A percentile compares a stretch with the other conserved stretches of the same genome.
phyloP scores from a whole-genome alignment of 2,113 vertebrate genomes.

The Burhinus oedicnemus region DNA sequence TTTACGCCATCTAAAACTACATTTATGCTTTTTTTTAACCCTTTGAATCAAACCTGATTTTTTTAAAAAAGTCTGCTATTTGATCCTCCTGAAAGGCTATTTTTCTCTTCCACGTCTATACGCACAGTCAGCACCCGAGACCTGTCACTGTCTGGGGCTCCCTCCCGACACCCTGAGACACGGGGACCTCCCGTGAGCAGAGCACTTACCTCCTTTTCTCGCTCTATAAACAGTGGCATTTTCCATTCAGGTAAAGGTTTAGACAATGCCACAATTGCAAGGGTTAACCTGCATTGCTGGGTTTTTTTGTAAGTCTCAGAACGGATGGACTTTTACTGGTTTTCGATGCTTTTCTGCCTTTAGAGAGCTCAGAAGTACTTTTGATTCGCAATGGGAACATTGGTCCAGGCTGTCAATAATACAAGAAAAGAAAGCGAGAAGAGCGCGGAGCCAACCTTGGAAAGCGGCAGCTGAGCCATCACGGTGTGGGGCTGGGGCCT shows the following conservation, averaged over 20 bases:
- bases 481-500: neutral
- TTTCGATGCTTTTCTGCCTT: neutral
- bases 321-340: neutral
- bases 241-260: neutral
- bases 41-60: neutral
- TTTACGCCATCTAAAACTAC: neutral
- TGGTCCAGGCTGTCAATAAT: neutral
- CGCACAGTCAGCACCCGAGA: neutral
- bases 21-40: neutral
- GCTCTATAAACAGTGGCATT: neutral
- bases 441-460: neutral
- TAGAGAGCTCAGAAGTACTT: neutral
- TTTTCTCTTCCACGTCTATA: neutral
- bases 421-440: neutral
- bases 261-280: neutral
- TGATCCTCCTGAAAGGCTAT: neutral
- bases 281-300: neutral
- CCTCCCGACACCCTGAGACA: neutral
- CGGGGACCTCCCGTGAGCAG: neutral
- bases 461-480: neutral
- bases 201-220: neutral
- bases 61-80: neutral
- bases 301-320: neutral
- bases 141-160: neutral
- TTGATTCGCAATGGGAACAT: neutral